A percentile compares a stretch with the other conserved stretches of the same genome.
phyloP scores from a whole-genome alignment of 2,888 invertebrate species.

The Tetropium fuscum region DNA sequence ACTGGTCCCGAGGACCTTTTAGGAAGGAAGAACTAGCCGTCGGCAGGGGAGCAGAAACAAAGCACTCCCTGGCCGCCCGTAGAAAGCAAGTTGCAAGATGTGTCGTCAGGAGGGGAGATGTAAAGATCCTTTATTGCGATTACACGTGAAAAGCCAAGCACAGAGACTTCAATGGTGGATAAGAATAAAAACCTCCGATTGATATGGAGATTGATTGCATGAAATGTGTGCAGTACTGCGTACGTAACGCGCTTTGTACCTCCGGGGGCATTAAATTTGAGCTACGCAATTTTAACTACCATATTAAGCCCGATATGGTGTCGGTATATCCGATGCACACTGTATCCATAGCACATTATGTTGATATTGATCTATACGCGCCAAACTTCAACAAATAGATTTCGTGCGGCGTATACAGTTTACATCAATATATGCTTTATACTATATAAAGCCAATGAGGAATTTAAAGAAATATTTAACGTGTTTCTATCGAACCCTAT shows the following conservation, averaged over 20 bases:
- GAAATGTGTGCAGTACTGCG: slow-evolving; percentile 20
- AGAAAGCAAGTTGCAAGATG: slow-evolving; percentile 51
- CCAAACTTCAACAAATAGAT: too few species aligned
- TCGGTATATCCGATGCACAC: too few species aligned
- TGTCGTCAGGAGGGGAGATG: slow-evolving; percentile 34
- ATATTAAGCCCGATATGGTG: too few species aligned
- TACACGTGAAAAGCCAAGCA: slow-evolving; percentile 39
- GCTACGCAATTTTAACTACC: slow-evolving; percentile 16
- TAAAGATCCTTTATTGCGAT: slow-evolving; percentile 37
- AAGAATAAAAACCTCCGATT: slow-evolving; percentile 43
- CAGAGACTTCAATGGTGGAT: slow-evolving; percentile 46
- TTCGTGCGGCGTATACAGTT: too few species aligned
- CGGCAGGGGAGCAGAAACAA: slow-evolving; percentile 47
- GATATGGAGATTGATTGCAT: slow-evolving; percentile 44
- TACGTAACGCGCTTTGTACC: slow-evolving; percentile 14
- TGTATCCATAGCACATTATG: too few species aligned
- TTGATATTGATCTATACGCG: too few species aligned
- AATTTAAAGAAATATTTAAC: too few species aligned
- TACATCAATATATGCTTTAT: too few species aligned
- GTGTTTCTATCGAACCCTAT: too few species aligned
- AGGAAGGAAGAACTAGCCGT: slow-evolving; percentile 46
- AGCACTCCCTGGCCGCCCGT: slow-evolving; percentile 49
- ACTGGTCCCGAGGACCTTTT: slow-evolving; percentile 45
- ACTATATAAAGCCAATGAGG: too few species aligned
- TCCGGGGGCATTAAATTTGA: slow-evolving; percentile 16